phyloP scores from a whole-genome alignment of 2,888 invertebrate genomes.

The Cheilosia variabilis region DNA sequence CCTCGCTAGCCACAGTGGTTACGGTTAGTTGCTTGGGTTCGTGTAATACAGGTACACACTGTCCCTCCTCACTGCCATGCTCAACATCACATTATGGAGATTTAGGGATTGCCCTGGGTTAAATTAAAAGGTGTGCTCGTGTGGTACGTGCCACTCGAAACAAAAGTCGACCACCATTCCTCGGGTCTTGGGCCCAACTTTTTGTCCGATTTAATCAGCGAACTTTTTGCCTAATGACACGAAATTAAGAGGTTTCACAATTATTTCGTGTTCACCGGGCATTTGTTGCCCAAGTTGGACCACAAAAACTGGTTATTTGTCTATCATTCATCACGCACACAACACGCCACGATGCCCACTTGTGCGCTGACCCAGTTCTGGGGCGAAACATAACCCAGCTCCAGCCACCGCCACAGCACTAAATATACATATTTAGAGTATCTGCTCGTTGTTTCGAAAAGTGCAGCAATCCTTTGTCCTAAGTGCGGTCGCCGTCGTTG shows the following conservation, averaged over 20 bases:
- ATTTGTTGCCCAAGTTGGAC: slow-evolving; percentile 55
- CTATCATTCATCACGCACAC: slow-evolving; percentile 61
- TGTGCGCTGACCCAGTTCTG: slow-evolving; percentile 56
- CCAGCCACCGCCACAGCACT: background rate
- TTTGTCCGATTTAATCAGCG: slow-evolving; percentile 69
- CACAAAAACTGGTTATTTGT: slow-evolving; percentile 68
- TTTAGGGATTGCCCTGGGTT: slow-evolving; percentile 55
- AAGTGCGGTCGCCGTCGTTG: slow-evolving; percentile 56
- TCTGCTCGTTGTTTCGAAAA: slow-evolving; percentile 35
- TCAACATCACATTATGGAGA: slow-evolving; percentile 61
- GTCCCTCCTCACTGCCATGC: too few relatives aligned
- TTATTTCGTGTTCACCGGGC: slow-evolving; percentile 50
- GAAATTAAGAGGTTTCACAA: slow-evolving; percentile 70
- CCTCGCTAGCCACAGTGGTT: background rate
- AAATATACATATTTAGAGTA: background rate
- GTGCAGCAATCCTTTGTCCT: slow-evolving; percentile 67
- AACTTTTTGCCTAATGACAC: slow-evolving; percentile 68
- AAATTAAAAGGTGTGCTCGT: slow-evolving; percentile 66
- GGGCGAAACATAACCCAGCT: background rate
- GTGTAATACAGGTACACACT: too few relatives aligned
- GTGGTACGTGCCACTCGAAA: slow-evolving; percentile 63
- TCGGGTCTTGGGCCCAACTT: slow-evolving; percentile 25
- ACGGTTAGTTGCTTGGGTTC: slow-evolving; percentile 9
- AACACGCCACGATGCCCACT: slow-evolving; percentile 32
- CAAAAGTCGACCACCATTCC: slow-evolving; percentile 26